phyloP scores from a whole-genome alignment of 2,888 invertebrate species.

The Drosophila mayaguana region DNA sequence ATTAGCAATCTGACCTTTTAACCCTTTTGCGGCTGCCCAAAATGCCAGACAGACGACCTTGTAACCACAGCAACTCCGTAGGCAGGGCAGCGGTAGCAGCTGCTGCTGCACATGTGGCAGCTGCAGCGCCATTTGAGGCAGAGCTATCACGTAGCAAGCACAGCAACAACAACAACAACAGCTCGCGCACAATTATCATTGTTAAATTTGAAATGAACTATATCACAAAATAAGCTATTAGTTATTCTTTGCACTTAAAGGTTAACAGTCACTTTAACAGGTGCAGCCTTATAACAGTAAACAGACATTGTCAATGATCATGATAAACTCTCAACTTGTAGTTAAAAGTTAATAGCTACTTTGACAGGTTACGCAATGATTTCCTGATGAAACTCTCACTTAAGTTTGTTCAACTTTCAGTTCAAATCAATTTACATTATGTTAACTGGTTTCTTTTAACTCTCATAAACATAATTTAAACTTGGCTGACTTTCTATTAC shows the following conservation, averaged over 20 bases:
- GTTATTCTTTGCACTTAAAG: not conserved
- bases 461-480: too few species aligned
- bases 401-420: not conserved
- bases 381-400: not conserved
- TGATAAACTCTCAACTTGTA: too few species aligned
- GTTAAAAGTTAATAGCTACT: not conserved
- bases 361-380: not conserved
- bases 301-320: too few species aligned
- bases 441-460: not conserved
- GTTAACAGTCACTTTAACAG: not conserved
- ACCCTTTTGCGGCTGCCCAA: slow-evolving; percentile 58
- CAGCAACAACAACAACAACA: slow-evolving; percentile 5
- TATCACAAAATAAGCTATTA: not conserved
- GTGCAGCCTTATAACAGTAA: not conserved
- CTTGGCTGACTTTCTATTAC: not conserved
- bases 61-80: slow-evolving; percentile 69
- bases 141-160: slow-evolving; percentile 27
- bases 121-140: slow-evolving; percentile 4
- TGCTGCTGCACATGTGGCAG: slow-evolving; percentile 14
- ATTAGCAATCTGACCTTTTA: slow-evolving; percentile 78
- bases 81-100: slow-evolving; percentile 9
- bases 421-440: not conserved
- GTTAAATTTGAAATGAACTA: slow-evolving; percentile 33
- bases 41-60: slow-evolving; percentile 63
- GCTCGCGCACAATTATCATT: slow-evolving; percentile 1